Base-by-base conservation (phyloP, 1,140 invertebrate genomes). In the Leguminivora glycinivorella region DNA sequence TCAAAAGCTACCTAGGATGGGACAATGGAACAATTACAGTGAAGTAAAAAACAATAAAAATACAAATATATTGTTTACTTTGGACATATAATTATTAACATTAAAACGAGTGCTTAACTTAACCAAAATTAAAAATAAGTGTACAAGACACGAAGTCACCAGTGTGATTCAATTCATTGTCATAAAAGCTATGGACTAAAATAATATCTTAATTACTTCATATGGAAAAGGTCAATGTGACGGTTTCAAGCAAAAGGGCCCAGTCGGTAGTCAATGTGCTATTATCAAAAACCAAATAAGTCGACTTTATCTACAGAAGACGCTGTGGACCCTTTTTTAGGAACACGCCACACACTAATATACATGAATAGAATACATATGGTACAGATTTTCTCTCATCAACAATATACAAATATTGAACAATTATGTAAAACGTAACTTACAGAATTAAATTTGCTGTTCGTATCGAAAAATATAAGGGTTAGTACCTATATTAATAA, bases 91-190 rank as follows among this genome's bases (percentile, higher is more conserved):
- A 63, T 63, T 63, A 63, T 63, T 63, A 63, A 63, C 58, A 63
- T 63, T 63, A 63, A 63, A 63, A 63, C 58, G 26, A 63, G 58
- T 63, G 58, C 58, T 63, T 63, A 63, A 63, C 14, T 69, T 47
- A 69, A 69, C 67, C 47, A n/a, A 56, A 56, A 69, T 56, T 69
- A 69, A 69, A 56, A 63, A 19, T 63, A 34, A 63, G 58, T 63
- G 58, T 63, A 63, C 58, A 63, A 17, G 26, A 63, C 58, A 63
- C 29, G 9, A 63, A 26, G 26, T 52, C 47, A 52, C 19, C 2
- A 52, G 19, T 52, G 47, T 10, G 47, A 52, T 52, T 22, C 47
- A 52, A 52, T 52, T 52, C 58, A 63, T 29, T 34, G 58, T 63
- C 58, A 63, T 31, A 63, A 63, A 26, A 63, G 26, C 58, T 63